These are phyloP conservation scores for Cottoperca gobio DNA, from an alignment of 2,797 vertebrate species.

Conservation along the genomic window DNA sequence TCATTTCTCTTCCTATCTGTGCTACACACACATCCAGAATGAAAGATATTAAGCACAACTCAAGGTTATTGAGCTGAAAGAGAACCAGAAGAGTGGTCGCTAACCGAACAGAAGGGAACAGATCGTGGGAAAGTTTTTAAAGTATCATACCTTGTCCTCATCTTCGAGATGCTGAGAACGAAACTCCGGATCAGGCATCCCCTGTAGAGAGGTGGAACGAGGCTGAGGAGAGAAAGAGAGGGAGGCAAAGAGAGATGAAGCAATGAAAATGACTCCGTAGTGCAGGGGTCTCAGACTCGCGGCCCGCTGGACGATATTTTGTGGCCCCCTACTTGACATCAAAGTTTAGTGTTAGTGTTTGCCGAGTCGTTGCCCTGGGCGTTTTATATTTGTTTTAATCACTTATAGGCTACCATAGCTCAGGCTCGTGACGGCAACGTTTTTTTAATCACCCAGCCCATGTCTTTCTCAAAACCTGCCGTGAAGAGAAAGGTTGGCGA, in stretches of 20 bases:
- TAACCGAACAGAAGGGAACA: background rate
- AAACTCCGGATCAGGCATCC: conserved; percentile 69
- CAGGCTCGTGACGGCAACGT: no score
- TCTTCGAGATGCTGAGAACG: conserved; percentile 62
- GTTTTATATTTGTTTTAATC: no score
- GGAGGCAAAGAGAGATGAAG: background rate
- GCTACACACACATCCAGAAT: conserved; percentile 7
- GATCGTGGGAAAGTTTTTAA: background rate
- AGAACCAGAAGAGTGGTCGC: conserved; percentile 1
- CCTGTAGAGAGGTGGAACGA: conserved; percentile 78
- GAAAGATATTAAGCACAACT: background rate
- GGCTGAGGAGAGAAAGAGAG: conserved; percentile 62
- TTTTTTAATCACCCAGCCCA: no score
- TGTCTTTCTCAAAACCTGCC: no score
- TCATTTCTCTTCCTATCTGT: background rate
- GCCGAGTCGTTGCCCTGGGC: no score
- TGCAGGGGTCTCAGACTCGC: no score
- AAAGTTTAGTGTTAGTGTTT: no score
- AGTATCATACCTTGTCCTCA: conserved; percentile 72
- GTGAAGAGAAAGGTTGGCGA: no score
- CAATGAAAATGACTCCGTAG: background rate
- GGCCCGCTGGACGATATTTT: no score
- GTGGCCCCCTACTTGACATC: no score
- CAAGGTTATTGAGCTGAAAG: background rate
- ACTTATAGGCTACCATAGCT: no score